Evolutionary conservation across 2,888 invertebrate genomes (phyloP).

Genomic region (Eupithecia centaureata): DNA sequence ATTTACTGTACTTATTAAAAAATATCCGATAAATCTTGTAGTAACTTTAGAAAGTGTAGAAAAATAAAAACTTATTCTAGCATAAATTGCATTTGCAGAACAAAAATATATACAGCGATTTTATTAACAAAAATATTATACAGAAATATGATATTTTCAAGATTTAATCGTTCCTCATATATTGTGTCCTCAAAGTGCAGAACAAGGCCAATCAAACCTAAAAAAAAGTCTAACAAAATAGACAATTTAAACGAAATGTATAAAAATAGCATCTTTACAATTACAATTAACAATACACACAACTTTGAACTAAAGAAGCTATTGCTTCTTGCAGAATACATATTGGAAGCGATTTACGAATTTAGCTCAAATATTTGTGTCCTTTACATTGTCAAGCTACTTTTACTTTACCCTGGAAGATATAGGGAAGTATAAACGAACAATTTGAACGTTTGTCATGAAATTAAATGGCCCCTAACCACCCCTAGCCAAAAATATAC

Average conservation of each 20-base stretch:
- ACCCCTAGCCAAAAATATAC: constrained; percentile 38
- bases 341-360: not conserved
- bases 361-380: not conserved
- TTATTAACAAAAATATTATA: constrained; percentile 28
- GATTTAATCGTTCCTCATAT: not conserved
- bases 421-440: constrained; percentile 30
- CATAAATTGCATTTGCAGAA: constrained; percentile 28
- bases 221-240: constrained; percentile 1
- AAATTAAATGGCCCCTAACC: constrained; percentile 34
- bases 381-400: not conserved
- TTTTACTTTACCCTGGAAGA: constrained; percentile 28
- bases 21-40: not conserved
- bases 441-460: constrained; percentile 32
- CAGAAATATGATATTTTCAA: constrained; percentile 20
- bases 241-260: constrained; percentile 5
- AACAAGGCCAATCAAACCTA: not conserved
- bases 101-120: constrained; percentile 43
- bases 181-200: not conserved
- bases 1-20: constrained; percentile 8
- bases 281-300: not conserved
- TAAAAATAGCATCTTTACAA: constrained; percentile 12
- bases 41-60: constrained; percentile 29
- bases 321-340: not conserved
- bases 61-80: constrained; percentile 39
- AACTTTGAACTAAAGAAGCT: not conserved